Conservation (phyloP, 2,113 vertebrate genomes). For the Melanostigma gelatinosum region DNA sequence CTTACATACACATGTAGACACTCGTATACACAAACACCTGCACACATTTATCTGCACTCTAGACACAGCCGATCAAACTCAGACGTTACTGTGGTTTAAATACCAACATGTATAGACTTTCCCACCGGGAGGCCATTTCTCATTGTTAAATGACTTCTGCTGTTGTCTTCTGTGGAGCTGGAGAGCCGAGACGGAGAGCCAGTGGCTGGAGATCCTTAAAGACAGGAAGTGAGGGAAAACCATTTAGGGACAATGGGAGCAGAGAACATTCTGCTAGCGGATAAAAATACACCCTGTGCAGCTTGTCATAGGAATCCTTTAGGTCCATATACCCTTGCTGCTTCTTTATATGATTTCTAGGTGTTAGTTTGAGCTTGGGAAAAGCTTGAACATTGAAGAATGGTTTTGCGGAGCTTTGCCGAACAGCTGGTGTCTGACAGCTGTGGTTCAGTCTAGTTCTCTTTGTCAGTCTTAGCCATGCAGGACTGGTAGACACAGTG, state of each 20-base stretch:
- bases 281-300: slow-evolving; percentile 59
- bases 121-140: slow-evolving; percentile 59
- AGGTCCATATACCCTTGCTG: slow-evolving; percentile 26
- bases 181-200: slow-evolving; percentile 13
- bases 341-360: slow-evolving; percentile 27
- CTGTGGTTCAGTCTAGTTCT: slow-evolving; percentile 24
- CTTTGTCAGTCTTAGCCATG: slow-evolving; percentile 29
- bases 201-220: slow-evolving; percentile 55
- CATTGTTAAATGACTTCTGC: slow-evolving; percentile 54
- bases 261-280: slow-evolving; percentile 47
- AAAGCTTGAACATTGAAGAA: slow-evolving; percentile 27
- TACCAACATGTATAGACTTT: slow-evolving; percentile 53
- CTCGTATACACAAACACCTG: slow-evolving; percentile 50
- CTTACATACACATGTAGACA: slow-evolving; percentile 15
- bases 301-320: slow-evolving; percentile 40
- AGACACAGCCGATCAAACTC: slow-evolving; percentile 52
- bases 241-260: slow-evolving; percentile 60
- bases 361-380: slow-evolving; percentile 48
- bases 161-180: slow-evolving; percentile 35
- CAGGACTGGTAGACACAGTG: slow-evolving; percentile 24
- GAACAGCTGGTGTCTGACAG: slow-evolving; percentile 62
- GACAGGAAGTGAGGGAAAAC: slow-evolving; percentile 75
- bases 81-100: slow-evolving; percentile 49
- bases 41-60: slow-evolving; percentile 44
- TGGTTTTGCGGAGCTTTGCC: slow-evolving; percentile 38